Evolutionary conservation across 2,888 invertebrate genomes (phyloP), one percentile per base, ranked within the genome.

Genomic region (Luperina nickerlii): DNA sequence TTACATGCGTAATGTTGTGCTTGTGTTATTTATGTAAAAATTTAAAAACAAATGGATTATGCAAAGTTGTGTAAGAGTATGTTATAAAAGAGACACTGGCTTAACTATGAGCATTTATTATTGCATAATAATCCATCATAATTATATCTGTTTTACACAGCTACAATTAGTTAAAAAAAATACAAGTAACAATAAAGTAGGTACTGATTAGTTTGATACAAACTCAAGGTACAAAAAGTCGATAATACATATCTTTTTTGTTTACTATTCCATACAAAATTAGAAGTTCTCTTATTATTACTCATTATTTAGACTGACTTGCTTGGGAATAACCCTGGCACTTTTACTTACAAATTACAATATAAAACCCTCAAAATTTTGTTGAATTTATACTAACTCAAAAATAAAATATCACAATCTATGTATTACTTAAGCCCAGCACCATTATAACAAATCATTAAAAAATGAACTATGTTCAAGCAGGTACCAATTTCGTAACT

Each of bases 401-500:
- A 75, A 72, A 27, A 63, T 62, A 60, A 62, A 42, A 63, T 77
- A 87, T 87, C 85, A 87, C 85, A 81, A 81, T 73, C 13, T 71
- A 80, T 5, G 1, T 70, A n/a, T n/a, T n/a, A 69, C 13, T 18
- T 67, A 57, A 71, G 74, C 78, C 89, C 90, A 89, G 83, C 88
- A 89, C 89, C 89, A 89, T 57, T 83, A 79, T 13, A 68, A 76
- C 5, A 72, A 71, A 74, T 54, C 2, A 38, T 67, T 63, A 7
- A n/a, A n/a, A 42, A 63, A 67, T 62, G 8, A 69, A 77, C 63
- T 27, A 73, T 90, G 82, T 83, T 94, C 87, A 95, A 78, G 97
- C 94, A 45, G 98, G 98, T 32, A 97, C 96, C 84, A 99, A 96
- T 94, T 98, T 98, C n/a, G 98, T 97, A 66, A 97, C 96, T n/a